These are phyloP conservation scores for Scaptomyza parva DNA, from an alignment of 2,888 invertebrate species.

Conservation along the genomic window DNA sequence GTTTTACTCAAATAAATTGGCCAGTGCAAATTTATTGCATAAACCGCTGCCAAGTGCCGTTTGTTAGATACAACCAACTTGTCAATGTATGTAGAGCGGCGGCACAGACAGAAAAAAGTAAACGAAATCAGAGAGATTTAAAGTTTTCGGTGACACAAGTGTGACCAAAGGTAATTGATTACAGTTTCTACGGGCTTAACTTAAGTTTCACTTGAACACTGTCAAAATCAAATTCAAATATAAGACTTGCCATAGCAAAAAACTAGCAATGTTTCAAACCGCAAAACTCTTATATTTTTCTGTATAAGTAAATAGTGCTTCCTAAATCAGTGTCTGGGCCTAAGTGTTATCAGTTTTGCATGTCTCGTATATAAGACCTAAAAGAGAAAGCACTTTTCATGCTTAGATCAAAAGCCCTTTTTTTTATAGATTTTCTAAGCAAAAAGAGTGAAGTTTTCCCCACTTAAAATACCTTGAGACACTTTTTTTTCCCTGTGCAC, in stretches of 20 bases:
- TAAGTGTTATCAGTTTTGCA: no score
- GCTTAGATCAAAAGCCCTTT: no score
- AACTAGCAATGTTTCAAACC: no score
- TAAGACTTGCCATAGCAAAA: no score
- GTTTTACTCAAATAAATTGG: constrained; percentile 74
- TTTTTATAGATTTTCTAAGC: no score
- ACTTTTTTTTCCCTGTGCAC: not conserved
- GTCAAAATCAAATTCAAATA: not conserved
- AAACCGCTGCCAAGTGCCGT: constrained; percentile 67
- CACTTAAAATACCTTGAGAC: not conserved
- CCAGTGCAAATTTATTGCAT: constrained; percentile 72
- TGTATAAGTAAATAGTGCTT: no score
- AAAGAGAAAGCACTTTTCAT: no score
- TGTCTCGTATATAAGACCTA: no score
- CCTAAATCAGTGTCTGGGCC: no score
- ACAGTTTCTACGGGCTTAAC: not conserved
- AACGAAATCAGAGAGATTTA: not conserved
- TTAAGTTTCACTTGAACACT: no score
- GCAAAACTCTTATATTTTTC: no score
- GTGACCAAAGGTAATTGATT: not conserved
- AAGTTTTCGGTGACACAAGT: not conserved
- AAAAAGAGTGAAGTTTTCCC: no score
- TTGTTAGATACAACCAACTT: constrained; percentile 49
- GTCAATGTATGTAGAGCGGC: constrained; percentile 3
- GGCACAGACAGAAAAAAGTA: not conserved